Conservation (phyloP, 2,113 vertebrate species). For the Rhea pennata region DNA sequence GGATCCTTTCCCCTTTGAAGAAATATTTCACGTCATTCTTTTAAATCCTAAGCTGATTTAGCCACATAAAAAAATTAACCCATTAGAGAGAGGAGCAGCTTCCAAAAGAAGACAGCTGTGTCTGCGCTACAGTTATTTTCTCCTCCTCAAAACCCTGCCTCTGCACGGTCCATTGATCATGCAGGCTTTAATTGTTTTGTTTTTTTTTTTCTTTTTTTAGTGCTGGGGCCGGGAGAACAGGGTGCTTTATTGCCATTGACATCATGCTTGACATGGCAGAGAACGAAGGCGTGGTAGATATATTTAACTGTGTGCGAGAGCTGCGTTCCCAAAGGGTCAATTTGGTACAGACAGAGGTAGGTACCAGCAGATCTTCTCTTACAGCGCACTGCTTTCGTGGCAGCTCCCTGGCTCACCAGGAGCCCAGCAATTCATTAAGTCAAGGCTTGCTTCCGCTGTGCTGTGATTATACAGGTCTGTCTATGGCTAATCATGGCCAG, state of each 20-base stretch:
- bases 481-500: not conserved
- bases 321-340: slow-evolving; percentile 95
- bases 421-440: not conserved
- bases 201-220: slow-evolving; percentile 68
- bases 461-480: not conserved
- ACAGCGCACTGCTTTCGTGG: not conserved
- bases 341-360: slow-evolving; percentile 96
- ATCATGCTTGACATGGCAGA: slow-evolving; percentile 99
- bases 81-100: not conserved
- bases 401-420: not conserved
- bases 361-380: slow-evolving; percentile 23
- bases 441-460: not conserved
- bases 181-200: not conserved
- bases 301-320: slow-evolving; percentile 98
- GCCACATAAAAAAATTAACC: not conserved
- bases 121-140: not conserved
- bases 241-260: slow-evolving; percentile 97
- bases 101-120: not conserved
- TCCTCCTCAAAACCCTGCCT: not conserved
- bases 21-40: not conserved
- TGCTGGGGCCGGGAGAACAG: slow-evolving; percentile 93
- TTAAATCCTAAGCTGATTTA: not conserved
- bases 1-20: not conserved
- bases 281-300: slow-evolving; percentile 96
- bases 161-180: not conserved